Percentiles rank a stretch among this genome's conserved stretches.
Conservation (phyloP, 1,140 invertebrate species). For the Galleria mellonella region DNA sequence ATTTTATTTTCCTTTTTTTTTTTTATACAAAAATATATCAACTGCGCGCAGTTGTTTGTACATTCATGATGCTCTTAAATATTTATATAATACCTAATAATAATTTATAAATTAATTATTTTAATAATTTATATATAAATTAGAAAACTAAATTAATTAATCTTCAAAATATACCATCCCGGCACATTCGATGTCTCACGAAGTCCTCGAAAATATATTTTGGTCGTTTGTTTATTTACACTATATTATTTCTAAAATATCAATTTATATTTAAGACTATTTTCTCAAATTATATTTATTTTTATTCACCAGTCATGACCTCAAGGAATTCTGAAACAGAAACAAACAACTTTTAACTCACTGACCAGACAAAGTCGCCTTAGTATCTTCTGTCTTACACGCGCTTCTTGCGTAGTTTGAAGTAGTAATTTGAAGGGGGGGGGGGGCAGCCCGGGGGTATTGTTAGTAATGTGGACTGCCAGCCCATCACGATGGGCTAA, state of each 20-base stretch:
- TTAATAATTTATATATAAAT: too few species aligned
- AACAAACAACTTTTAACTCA: too few species aligned
- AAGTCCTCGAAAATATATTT: conserved; percentile 8
- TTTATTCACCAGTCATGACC: conserved; percentile 79
- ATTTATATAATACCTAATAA: background rate
- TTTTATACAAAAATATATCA: conserved; percentile 1
- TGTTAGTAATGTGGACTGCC: too few species aligned
- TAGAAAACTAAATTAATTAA: background rate
- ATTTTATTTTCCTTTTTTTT: too few species aligned
- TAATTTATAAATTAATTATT: too few species aligned
- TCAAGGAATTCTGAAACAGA: conserved; percentile 80
- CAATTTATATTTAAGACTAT: background rate
- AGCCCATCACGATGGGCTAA: too few species aligned
- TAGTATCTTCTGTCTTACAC: too few species aligned
- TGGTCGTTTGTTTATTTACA: conserved; percentile 12
- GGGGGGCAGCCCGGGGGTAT: too few species aligned
- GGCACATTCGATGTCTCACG: background rate
- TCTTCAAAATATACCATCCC: conserved; percentile 14
- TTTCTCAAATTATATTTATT: background rate
- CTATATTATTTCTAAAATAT: background rate
- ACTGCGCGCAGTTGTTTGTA: background rate
- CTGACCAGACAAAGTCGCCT: too few species aligned
- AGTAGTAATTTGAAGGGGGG: too few species aligned
- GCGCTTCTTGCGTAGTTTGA: too few species aligned
- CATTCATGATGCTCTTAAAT: background rate